Percentiles rank a stretch among this genome's conserved stretches.
These are phyloP conservation scores for Mohoua ochrocephala DNA, from an alignment of 2,113 vertebrate genomes.

Conservation along the genomic window DNA sequence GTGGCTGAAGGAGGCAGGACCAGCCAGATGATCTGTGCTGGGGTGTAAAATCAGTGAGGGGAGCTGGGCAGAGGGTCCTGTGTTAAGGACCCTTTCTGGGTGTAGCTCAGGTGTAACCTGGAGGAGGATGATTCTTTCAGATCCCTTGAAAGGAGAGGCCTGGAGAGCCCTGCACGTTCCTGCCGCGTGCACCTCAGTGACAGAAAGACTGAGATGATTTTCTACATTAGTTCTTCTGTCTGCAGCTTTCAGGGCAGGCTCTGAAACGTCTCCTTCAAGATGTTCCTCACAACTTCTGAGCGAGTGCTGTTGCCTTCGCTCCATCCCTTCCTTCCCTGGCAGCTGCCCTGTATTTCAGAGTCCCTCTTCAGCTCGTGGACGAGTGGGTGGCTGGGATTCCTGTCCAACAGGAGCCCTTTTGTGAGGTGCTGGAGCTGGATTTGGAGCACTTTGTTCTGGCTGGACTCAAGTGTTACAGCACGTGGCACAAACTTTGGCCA, in stretches of 20 bases:
- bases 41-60: not conserved
- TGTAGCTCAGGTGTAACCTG: not conserved
- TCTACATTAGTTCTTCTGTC: not conserved
- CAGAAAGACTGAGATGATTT: not conserved
- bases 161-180: not conserved
- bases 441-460: slow-evolving; percentile 42
- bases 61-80: not conserved
- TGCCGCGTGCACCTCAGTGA: not conserved
- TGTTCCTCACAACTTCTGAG: not conserved
- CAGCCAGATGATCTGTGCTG: not conserved
- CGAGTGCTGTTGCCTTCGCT: not conserved
- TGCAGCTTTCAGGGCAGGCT: not conserved
- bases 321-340: not conserved
- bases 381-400: slow-evolving; percentile 44
- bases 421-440: slow-evolving; percentile 31
- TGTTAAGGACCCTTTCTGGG: not conserved
- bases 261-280: not conserved
- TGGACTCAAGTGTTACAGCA: slow-evolving; percentile 28
- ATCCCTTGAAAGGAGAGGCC: not conserved
- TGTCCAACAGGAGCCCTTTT: slow-evolving; percentile 64
- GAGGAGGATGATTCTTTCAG: not conserved
- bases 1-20: not conserved
- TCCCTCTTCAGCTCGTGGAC: not conserved
- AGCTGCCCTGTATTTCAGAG: not conserved
- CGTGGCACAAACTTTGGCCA: not conserved